These are phyloP conservation scores for Passer domesticus DNA, from an alignment of 2,113 vertebrate species.

Conservation along the genomic window DNA sequence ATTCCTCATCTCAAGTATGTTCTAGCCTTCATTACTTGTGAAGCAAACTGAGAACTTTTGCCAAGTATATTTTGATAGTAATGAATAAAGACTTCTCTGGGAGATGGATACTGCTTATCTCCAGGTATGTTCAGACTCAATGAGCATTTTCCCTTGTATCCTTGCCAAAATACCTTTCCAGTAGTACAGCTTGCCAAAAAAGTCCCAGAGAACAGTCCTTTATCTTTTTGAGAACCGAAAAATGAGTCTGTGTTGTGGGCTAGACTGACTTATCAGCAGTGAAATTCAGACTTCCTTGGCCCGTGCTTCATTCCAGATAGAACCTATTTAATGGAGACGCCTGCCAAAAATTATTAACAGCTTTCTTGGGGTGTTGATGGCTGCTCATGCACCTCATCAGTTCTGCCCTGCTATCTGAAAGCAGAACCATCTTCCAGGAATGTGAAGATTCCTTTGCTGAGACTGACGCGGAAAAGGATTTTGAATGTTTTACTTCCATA, in stretches of 20 bases:
- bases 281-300: neutral
- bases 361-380: slow-evolving; percentile 7
- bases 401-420: neutral
- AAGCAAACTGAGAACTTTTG: neutral
- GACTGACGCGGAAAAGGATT: neutral
- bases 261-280: neutral
- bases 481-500: neutral
- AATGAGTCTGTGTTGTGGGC: neutral
- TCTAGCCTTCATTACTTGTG: neutral
- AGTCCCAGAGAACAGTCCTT: neutral
- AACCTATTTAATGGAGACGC: neutral
- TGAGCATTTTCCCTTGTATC: neutral
- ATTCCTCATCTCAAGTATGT: neutral
- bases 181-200: neutral
- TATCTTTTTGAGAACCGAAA: neutral
- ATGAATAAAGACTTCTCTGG: slow-evolving; percentile 3
- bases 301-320: neutral
- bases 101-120: neutral
- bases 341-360: slow-evolving; percentile 22
- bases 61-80: slow-evolving; percentile 11
- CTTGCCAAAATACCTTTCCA: slow-evolving; percentile 27
- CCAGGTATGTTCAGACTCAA: neutral
- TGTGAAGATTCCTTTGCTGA: neutral
- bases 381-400: slow-evolving; percentile 6
- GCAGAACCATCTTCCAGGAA: neutral